Evolutionary conservation across 1,140 invertebrate genomes (phyloP).

Genomic region (Pristionchus pacificus): DNA sequence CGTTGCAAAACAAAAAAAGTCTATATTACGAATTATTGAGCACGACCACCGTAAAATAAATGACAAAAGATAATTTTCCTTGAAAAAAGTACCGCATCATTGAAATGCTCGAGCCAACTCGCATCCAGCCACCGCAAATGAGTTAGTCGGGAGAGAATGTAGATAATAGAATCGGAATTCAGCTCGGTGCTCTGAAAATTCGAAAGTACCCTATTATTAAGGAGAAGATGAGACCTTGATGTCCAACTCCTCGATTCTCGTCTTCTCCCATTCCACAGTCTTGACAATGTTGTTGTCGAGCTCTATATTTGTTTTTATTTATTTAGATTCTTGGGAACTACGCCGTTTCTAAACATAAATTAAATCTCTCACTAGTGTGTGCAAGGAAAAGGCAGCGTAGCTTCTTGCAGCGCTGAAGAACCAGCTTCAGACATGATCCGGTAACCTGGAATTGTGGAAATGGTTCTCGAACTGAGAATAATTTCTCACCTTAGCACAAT

Average conservation of each 20-base stretch:
- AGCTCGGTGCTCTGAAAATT: constrained; percentile 81
- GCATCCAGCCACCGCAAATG: constrained; percentile 83
- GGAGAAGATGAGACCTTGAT: constrained; percentile 61
- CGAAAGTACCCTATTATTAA: background rate
- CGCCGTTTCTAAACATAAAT: no score
- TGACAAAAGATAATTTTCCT: background rate
- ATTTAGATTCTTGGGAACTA: no score
- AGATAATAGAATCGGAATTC: constrained; percentile 83
- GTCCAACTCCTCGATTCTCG: constrained; percentile 85
- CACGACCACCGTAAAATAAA: background rate
- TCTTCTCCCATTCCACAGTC: constrained; percentile 95
- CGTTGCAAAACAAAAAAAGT: background rate
- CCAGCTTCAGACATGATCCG: constrained; percentile 87
- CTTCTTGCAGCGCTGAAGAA: constrained; percentile 87
- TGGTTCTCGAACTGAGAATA: background rate
- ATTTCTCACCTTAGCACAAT: constrained; percentile 74
- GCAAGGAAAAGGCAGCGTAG: constrained; percentile 88
- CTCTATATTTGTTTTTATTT: constrained; percentile 41
- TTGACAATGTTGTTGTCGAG: constrained; percentile 51
- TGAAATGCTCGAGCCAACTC: constrained; percentile 93
- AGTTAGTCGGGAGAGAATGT: constrained; percentile 82
- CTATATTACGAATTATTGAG: background rate
- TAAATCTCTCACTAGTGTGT: constrained; percentile 62
- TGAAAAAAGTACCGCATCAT: constrained; percentile 70
- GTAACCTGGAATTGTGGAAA: constrained; percentile 69